Evolutionary conservation across 2,113 vertebrate species (phyloP), one percentile per base, ranked within the genome.

Genomic region (Gambusia affinis): DNA sequence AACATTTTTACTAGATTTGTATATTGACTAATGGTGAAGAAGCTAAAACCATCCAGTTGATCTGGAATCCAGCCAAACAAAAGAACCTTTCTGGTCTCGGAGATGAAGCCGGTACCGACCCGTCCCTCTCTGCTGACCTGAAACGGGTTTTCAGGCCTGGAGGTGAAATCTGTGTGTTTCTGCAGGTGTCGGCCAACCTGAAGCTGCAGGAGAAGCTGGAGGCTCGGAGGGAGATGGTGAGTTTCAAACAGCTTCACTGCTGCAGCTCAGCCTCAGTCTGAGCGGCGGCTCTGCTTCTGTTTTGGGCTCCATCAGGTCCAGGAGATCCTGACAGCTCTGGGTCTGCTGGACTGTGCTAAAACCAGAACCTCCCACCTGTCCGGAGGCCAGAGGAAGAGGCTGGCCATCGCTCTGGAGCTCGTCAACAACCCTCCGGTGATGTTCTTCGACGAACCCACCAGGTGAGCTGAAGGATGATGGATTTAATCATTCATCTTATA

Each of bases 401-500:
- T 99, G 84, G 97, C 98, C 84, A 98, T 99, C 1, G 98, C 97
- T 47, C 92, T 97, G 93, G 97, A 99, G 88, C 95, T 99, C 17
- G 96, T 99, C 93, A 99, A 99, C 89, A 99, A 99, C 76, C 98
- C 98, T 0, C 97, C 98, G 0, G 96, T 99, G 92, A 98, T 99
- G 98, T 99, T 99, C 93, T 98, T 99, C 1, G 98, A 99, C 0
- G 98, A 99, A 83, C 97, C 98, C 73, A 99, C 98, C 4, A 99
- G 98, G 97, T 98, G 93, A 33, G 75, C 10, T 4, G 3, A 24
- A 24, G 62, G 7, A 2, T 3, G 17, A 57, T n/a, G 6, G 17
- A 24, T 57, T 24, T 10, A 17, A 4, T 47, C 3, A 57, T 33
- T 33, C 33, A 7, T 33, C 33, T 24, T 10, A 47, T 17, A 19